Conservation (phyloP, 2,797 vertebrate species). For the Channallabes apus region DNA sequence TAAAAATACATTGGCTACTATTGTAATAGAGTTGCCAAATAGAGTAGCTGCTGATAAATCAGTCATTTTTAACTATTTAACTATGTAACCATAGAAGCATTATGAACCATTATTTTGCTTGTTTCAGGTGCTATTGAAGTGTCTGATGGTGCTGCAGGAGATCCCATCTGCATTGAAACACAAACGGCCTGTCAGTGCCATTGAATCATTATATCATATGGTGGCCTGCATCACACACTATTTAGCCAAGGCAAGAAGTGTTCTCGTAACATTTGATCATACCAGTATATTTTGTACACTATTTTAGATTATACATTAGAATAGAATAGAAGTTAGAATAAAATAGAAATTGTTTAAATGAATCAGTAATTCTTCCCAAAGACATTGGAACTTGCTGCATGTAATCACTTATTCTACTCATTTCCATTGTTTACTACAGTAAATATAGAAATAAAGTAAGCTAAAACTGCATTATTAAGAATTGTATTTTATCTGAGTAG, state of each 20-base stretch:
- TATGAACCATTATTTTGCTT: slow-evolving; percentile 28
- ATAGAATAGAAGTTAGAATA: too few relatives aligned
- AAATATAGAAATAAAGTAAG: not conserved
- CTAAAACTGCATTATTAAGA: not conserved
- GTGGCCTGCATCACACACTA: slow-evolving; percentile 87
- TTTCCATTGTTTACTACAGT: not conserved
- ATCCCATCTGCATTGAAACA: slow-evolving; percentile 74
- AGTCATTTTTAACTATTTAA: not conserved
- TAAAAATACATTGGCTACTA: not conserved
- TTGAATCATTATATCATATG: slow-evolving; percentile 86
- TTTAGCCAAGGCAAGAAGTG: slow-evolving; percentile 80
- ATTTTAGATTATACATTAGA: too few relatives aligned
- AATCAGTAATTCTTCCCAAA: not conserved
- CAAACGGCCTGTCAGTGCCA: slow-evolving; percentile 67
- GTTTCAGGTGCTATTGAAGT: slow-evolving; percentile 88
- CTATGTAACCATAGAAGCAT: not conserved
- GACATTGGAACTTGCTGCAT: not conserved
- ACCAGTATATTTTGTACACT: not conserved
- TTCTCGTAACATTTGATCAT: not conserved
- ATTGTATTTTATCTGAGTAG: slow-evolving; percentile 63
- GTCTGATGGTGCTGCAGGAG: slow-evolving; percentile 84
- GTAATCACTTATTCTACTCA: not conserved
- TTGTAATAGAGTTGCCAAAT: not conserved
- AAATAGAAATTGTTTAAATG: not conserved
- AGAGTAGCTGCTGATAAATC: not conserved